Percentiles rank a stretch among this genome's conserved stretches.
phyloP scores from a whole-genome alignment of 1,140 invertebrate genomes.

The Leptinotarsa lineolata region DNA sequence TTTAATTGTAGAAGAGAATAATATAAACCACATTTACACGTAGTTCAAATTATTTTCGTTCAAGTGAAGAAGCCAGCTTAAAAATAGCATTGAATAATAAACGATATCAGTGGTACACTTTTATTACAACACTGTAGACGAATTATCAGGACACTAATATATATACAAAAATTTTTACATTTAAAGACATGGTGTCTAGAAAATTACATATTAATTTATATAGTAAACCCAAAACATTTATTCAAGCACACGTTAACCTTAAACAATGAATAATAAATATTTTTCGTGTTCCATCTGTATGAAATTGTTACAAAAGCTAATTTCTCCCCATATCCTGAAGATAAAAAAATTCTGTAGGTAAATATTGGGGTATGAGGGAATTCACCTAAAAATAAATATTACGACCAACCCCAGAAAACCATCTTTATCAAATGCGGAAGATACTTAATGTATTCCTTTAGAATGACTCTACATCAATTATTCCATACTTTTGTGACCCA shows the following conservation, averaged over 20 bases:
- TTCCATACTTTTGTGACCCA: too few relatives aligned
- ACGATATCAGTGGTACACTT: neutral
- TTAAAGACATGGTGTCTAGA: slow-evolving; percentile 33
- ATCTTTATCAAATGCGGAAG: too few relatives aligned
- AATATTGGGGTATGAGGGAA: too few relatives aligned
- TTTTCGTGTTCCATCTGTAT: slow-evolving; percentile 29
- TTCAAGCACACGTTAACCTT: slow-evolving; percentile 29
- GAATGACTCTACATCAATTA: too few relatives aligned
- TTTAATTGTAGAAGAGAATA: too few relatives aligned
- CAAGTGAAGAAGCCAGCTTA: neutral
- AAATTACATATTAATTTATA: slow-evolving; percentile 19
- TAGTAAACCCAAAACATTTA: slow-evolving; percentile 28
- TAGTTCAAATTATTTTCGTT: too few relatives aligned
- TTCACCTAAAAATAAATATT: too few relatives aligned
- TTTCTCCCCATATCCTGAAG: neutral
- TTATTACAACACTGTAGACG: slow-evolving; percentile 38
- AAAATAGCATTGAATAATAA: too few relatives aligned
- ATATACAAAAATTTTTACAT: slow-evolving; percentile 36
- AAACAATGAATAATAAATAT: slow-evolving; percentile 31
- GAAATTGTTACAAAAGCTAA: slow-evolving; percentile 34
- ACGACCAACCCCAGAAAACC: too few relatives aligned
- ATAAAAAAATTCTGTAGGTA: neutral
- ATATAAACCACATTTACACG: too few relatives aligned
- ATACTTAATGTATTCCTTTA: too few relatives aligned
- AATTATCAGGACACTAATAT: slow-evolving; percentile 33